Percentiles rank a stretch among this genome's conserved stretches.
These are phyloP conservation scores for Indicator indicator DNA, from an alignment of 2,113 vertebrate species.

Conservation along the genomic window DNA sequence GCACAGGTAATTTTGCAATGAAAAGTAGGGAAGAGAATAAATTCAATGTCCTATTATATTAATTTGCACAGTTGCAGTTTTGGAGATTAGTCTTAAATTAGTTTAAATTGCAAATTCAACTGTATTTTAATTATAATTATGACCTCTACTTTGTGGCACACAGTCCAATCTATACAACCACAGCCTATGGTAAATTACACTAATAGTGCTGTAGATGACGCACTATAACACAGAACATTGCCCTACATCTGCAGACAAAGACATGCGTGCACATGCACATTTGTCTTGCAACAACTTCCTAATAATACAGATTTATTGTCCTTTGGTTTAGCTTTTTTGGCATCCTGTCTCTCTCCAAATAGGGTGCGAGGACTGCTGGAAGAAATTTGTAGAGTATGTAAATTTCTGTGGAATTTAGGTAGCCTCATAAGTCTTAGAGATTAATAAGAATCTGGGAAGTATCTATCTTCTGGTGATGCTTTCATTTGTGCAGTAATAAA, in stretches of 20 bases:
- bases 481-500: slow-evolving; percentile 85
- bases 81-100: slow-evolving; percentile 44
- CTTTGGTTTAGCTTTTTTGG: not conserved
- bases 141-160: not conserved
- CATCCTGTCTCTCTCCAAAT: not conserved
- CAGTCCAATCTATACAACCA: not conserved
- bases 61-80: not conserved
- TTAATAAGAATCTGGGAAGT: slow-evolving; percentile 84
- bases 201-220: not conserved
- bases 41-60: not conserved
- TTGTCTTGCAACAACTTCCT: slow-evolving; percentile 23
- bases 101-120: slow-evolving; percentile 55
- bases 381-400: slow-evolving; percentile 80
- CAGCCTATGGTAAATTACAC: not conserved
- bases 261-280: not conserved
- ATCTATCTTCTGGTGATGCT: slow-evolving; percentile 84
- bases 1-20: not conserved
- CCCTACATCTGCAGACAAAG: not conserved
- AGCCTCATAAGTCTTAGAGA: slow-evolving; percentile 83
- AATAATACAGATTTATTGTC: slow-evolving; percentile 32
- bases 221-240: not conserved
- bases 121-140: slow-evolving; percentile 22
- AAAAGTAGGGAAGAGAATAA: not conserved
- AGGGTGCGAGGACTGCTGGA: slow-evolving; percentile 43
- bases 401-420: slow-evolving; percentile 80